Evolutionary conservation across 1,140 invertebrate species (phyloP).

Genomic region (Pseudomyrmex gracilis): DNA sequence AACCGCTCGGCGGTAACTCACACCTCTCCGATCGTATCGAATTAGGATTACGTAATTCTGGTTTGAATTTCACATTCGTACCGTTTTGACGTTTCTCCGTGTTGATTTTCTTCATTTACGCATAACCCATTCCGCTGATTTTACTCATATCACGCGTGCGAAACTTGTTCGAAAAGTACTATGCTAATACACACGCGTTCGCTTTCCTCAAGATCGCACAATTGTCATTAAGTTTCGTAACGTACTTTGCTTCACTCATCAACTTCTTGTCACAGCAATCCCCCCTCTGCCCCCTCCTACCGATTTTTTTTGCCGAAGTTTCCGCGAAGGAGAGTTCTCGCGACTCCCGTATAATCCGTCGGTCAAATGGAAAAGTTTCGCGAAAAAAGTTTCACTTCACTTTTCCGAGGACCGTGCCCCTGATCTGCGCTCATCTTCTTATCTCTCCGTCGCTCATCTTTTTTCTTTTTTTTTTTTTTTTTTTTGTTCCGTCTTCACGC

Average conservation of each 20-base stretch:
- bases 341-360: slow-evolving; percentile 67
- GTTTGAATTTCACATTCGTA: slow-evolving; percentile 67
- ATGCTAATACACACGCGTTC: background rate
- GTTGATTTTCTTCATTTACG: background rate
- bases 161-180: background rate
- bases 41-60: slow-evolving; percentile 77
- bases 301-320: slow-evolving; percentile 53
- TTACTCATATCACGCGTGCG: too few relatives aligned
- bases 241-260: slow-evolving; percentile 36
- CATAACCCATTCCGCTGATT: background rate
- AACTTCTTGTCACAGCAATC: slow-evolving; percentile 3
- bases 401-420: slow-evolving; percentile 62
- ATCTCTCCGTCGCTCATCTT: slow-evolving; percentile 1
- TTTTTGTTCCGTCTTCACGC: background rate
- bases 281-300: background rate
- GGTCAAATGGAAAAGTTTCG: slow-evolving; percentile 77
- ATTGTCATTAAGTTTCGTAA: slow-evolving; percentile 12
- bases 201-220: background rate
- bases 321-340: slow-evolving; percentile 10
- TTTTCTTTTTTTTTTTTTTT: too few relatives aligned
- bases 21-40: slow-evolving; percentile 78
- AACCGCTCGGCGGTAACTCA: slow-evolving; percentile 77
- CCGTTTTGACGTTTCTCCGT: slow-evolving; percentile 1
- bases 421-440: slow-evolving; percentile 59
- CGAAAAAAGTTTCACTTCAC: slow-evolving; percentile 73